These are phyloP conservation scores for Gobio occitaniae DNA, from an alignment of 2,797 vertebrate genomes.

Conservation along the genomic window DNA sequence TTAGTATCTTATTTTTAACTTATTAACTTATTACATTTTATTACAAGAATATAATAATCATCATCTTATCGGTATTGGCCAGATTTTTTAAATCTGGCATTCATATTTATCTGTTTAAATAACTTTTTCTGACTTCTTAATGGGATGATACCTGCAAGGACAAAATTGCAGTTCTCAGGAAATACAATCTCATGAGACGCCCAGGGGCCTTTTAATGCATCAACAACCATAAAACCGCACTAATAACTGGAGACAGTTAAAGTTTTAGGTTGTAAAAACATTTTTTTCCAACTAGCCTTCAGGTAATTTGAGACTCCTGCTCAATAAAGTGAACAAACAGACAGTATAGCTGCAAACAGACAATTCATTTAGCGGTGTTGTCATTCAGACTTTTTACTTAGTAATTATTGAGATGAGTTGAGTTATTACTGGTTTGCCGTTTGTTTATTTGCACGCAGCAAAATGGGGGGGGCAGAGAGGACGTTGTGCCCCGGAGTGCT, in stretches of 20 bases:
- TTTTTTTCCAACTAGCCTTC: background rate
- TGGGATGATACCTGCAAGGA: background rate
- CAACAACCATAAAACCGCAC: slow-evolving; percentile 1
- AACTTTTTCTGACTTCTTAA: background rate
- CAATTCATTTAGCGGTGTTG: background rate
- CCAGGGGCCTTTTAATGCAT: background rate
- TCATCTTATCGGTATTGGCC: background rate
- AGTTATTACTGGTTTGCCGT: slow-evolving; percentile 10
- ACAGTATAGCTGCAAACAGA: background rate
- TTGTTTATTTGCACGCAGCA: slow-evolving; percentile 9
- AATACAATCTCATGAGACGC: background rate
- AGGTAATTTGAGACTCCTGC: background rate
- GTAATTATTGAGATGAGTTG: background rate
- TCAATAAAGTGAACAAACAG: slow-evolving; percentile 18
- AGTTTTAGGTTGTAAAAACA: background rate
- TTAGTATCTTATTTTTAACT: background rate
- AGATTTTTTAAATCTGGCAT: background rate
- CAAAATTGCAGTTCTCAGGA: background rate
- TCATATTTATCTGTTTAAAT: background rate
- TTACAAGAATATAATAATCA: background rate
- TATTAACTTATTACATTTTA: background rate
- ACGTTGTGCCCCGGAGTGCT: slow-evolving; percentile 36
- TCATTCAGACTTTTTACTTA: background rate
- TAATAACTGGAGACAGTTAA: background rate
- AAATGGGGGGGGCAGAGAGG: background rate